Base-by-base conservation (phyloP, 2,797 vertebrate genomes). In the Typhlichthys subterraneus region DNA sequence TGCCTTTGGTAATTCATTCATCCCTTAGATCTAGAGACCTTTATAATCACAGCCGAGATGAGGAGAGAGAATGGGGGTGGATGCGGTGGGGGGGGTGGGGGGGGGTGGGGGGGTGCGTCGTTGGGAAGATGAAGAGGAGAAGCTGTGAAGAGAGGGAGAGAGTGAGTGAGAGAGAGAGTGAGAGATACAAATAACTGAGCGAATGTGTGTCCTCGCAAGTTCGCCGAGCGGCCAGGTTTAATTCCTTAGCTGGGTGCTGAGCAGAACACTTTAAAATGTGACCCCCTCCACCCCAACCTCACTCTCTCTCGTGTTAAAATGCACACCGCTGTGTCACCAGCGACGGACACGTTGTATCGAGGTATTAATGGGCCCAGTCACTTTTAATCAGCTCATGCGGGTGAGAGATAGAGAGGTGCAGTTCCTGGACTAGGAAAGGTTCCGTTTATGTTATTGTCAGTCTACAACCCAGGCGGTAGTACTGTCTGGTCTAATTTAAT, bases 1-100 rank as follows among this genome's bases (percentile, higher is more conserved):
- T 92, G 87, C 86, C 86, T 89, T 90, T 84, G 80, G 88, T 93
- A 92, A 93, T 93, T 92, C 92, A 92, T 92, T 87, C 88, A 89
- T 91, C 75, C 87, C 82, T 86, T 81, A 70, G 81, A 90, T 91
- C 86, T 89, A 83, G 90, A 92, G 90, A 90, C 89, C 90, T 90
- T 93, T 91, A 92, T 91, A 90, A 88, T 89, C 89, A 91, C 87
- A 85, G 84, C 79, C 23, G 68, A 88, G 81, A 85, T 85, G 87
- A 87, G 79, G 81, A 82, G 51, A 69, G 58, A 23, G 54, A 46
- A 51, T 54, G 47, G 60, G 64, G 53, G 53, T 55, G 53, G 59
- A 42, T 10, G 3, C 49, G 15, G 31, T 4, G 56, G 15, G 46
- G 33, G 23, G 3, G 64, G 62, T 75, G 69, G 70, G 68, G 69